Percentiles rank a stretch among this genome's conserved stretches.
Evolutionary conservation across 1,140 invertebrate genomes (phyloP).

Genomic region (Lasioglossum albipes): DNA sequence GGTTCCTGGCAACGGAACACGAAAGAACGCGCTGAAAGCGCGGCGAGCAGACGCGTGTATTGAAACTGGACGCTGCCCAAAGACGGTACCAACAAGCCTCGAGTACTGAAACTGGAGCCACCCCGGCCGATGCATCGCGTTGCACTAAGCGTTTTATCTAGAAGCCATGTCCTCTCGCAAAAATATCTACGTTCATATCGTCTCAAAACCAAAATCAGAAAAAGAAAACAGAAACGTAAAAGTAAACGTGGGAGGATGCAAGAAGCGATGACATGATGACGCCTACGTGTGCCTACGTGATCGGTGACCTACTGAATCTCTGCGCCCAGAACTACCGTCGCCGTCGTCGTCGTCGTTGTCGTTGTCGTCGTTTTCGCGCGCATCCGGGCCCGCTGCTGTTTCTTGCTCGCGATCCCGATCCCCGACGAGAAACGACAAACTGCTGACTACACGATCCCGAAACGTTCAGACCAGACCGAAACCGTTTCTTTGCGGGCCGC

Average conservation of each 20-base stretch:
- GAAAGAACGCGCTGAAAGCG: not conserved
- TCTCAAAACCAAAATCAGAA: no score
- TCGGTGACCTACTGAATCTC: slow-evolving; percentile 54
- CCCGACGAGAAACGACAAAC: no score
- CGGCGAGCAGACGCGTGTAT: slow-evolving; percentile 11
- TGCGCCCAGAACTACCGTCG: slow-evolving; percentile 30
- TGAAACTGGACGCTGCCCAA: slow-evolving; percentile 31
- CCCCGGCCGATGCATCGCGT: slow-evolving; percentile 57
- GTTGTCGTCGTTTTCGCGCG: not conserved
- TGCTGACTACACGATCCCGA: no score
- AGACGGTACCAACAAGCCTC: not conserved
- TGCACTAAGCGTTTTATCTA: slow-evolving; percentile 62
- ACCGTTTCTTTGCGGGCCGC: no score
- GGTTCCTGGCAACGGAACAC: slow-evolving; percentile 47
- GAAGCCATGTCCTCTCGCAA: slow-evolving; percentile 60
- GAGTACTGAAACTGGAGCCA: slow-evolving; percentile 38
- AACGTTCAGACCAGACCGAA: no score
- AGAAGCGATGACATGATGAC: slow-evolving; percentile 64
- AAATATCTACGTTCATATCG: slow-evolving; percentile 37
- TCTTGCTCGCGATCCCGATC: no score
- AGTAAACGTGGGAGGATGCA: slow-evolving; percentile 47
- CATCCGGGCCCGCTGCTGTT: not conserved
- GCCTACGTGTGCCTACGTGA: slow-evolving; percentile 62
- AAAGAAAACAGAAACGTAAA: slow-evolving; percentile 1
- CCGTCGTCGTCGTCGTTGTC: not conserved